Evolutionary conservation across 2,113 vertebrate genomes (phyloP).

Genomic region (Corythaeola cristata): DNA sequence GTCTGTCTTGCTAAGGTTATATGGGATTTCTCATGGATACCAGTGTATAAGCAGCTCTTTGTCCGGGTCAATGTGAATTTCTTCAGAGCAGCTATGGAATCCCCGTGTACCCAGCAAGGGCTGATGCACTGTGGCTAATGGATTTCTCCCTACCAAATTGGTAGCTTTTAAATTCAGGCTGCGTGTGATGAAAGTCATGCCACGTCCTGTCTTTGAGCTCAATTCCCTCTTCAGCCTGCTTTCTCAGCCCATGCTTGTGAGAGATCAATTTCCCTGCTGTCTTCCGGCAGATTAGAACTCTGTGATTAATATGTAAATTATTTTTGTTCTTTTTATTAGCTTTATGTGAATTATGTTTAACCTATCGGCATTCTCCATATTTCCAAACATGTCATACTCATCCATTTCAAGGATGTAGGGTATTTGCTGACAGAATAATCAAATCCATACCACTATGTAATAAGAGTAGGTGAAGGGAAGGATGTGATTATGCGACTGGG

Average conservation of each 20-base stretch:
- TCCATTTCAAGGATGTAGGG: conserved; percentile 1
- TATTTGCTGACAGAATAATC: conserved; percentile 42
- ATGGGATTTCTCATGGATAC: conserved; percentile 13
- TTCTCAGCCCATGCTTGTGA: background rate
- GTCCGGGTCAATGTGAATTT: background rate
- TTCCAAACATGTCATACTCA: conserved; percentile 20
- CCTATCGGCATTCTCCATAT: background rate
- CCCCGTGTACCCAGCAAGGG: background rate
- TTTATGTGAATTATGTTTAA: conserved; percentile 52
- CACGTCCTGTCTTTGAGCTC: background rate
- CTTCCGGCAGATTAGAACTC: conserved; percentile 26
- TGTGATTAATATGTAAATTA: conserved; percentile 57
- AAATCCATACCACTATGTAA: conserved; percentile 6
- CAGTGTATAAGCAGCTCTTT: background rate
- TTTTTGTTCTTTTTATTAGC: conserved; percentile 42
- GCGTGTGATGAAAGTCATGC: background rate
- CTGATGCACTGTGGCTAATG: conserved; percentile 14
- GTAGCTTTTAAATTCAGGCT: conserved; percentile 8
- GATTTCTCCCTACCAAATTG: conserved; percentile 8
- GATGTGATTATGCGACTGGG: background rate
- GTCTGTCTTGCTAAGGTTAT: background rate
- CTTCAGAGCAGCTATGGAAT: background rate
- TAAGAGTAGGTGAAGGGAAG: conserved; percentile 21
- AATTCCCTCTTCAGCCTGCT: background rate
- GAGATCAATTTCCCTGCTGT: conserved; percentile 27